Conservation (phyloP, 64 coral and sea anemone genomes). For the Actinia tenebrosa region DNA sequence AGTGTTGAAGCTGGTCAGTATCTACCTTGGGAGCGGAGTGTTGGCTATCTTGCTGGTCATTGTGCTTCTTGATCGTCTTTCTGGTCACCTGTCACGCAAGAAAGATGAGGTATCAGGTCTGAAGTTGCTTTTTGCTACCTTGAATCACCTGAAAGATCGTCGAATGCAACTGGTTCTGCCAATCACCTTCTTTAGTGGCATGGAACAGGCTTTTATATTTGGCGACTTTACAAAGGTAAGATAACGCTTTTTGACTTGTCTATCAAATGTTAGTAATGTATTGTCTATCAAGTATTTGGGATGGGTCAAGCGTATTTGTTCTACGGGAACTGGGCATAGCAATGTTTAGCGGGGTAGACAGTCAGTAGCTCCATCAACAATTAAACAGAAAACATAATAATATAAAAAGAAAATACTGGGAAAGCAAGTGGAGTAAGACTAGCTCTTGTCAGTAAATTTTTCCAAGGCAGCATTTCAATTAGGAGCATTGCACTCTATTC, state of each 20-base stretch:
- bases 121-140: constrained; percentile 68
- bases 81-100: constrained; percentile 56
- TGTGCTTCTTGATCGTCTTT: constrained; percentile 62
- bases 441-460: too few species aligned
- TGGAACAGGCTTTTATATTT: constrained; percentile 92
- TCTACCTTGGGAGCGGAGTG: constrained; percentile 69
- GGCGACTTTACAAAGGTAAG: constrained; percentile 86
- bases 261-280: too few species aligned
- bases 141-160: constrained; percentile 63
- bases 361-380: too few species aligned
- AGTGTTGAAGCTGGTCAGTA: constrained; percentile 73
- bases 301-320: not conserved
- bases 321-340: too few species aligned
- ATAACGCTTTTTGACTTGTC: not conserved
- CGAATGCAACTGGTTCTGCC: constrained; percentile 83
- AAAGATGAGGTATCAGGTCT: constrained; percentile 62
- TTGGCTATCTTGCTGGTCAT: constrained; percentile 58
- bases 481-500: too few species aligned
- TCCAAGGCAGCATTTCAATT: too few species aligned
- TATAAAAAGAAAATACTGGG: too few species aligned
- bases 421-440: too few species aligned
- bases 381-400: too few species aligned
- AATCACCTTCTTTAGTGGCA: constrained; percentile 89
- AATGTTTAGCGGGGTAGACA: too few species aligned
- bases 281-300: too few species aligned